phyloP scores from a whole-genome alignment of 2,888 invertebrate species.

The Drosophila meridiana region DNA sequence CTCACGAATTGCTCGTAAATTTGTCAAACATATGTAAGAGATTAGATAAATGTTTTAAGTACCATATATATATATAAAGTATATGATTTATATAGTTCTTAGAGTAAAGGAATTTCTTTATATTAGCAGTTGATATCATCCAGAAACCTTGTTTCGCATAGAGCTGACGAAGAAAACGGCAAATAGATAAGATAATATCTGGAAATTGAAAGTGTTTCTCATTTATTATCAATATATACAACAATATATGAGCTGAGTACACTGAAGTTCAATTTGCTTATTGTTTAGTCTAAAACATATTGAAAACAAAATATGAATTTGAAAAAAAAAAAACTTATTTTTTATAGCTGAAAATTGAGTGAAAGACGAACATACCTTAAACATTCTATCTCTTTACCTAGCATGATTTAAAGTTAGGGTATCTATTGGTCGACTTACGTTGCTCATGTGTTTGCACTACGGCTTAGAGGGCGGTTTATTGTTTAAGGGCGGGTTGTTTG shows the following conservation, averaged over 20 bases:
- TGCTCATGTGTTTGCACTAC: not conserved
- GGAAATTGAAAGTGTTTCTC: too few species aligned
- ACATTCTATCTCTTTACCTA: not conserved
- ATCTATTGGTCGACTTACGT: conserved; percentile 12
- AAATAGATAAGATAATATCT: not conserved
- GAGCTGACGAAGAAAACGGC: not conserved
- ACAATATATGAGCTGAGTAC: too few species aligned
- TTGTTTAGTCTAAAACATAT: too few species aligned
- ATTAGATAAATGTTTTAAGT: conserved; percentile 1
- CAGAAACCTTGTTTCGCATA: not conserved
- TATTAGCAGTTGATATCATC: conserved; percentile 3
- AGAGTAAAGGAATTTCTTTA: not conserved
- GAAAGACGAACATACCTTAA: not conserved
- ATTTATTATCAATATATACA: too few species aligned
- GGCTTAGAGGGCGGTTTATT: not conserved
- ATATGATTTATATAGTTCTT: not conserved
- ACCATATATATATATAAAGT: not conserved
- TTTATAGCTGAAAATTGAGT: not conserved
- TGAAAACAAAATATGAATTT: too few species aligned
- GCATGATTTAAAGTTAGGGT: not conserved
- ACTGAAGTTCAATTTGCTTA: too few species aligned
- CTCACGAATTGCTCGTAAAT: conserved; percentile 7
- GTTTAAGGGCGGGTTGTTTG: not conserved
- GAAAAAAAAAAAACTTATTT: too few species aligned
- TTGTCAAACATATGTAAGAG: not conserved